A percentile compares a stretch with the other conserved stretches of the same genome.
Evolutionary conservation across 2,888 invertebrate species (phyloP).

Genomic region (Sclerodermus sp.): DNA sequence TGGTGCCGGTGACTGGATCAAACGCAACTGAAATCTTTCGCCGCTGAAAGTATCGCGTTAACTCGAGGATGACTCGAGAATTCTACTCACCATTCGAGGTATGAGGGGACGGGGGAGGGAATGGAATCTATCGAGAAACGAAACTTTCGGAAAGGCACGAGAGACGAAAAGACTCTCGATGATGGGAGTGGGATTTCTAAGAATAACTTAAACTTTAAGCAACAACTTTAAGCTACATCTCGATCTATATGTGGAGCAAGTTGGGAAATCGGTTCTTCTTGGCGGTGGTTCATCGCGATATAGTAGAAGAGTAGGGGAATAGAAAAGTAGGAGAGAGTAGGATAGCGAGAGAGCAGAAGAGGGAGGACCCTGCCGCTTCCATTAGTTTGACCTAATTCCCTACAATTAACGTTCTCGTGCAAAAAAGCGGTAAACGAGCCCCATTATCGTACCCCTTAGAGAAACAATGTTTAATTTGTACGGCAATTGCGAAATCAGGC

Average conservation of each 20-base stretch:
- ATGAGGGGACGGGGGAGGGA: too few relatives aligned
- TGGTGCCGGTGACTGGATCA: too few relatives aligned
- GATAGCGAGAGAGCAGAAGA: too few relatives aligned
- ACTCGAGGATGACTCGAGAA: too few relatives aligned
- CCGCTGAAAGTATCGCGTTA: too few relatives aligned
- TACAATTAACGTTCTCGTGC: conserved; percentile 24
- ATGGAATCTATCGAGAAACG: too few relatives aligned
- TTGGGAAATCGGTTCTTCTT: conserved; percentile 13
- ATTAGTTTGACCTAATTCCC: conserved; percentile 37
- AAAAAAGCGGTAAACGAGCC: conserved; percentile 5
- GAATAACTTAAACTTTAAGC: conserved; percentile 16
- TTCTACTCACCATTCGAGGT: too few relatives aligned
- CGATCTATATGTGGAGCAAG: conserved; percentile 7
- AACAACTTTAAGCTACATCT: background rate
- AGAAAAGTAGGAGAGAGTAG: too few relatives aligned
- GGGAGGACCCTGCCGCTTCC: too few relatives aligned
- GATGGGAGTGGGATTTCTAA: conserved; percentile 12
- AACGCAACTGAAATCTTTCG: too few relatives aligned
- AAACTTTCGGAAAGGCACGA: background rate
- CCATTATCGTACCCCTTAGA: background rate
- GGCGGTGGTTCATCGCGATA: conserved; percentile 1
- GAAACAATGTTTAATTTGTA: too few relatives aligned
- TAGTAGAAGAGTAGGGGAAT: background rate
- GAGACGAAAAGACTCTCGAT: conserved; percentile 1
- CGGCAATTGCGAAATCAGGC: too few relatives aligned